phyloP scores from a whole-genome alignment of 2,888 invertebrate genomes.

The Tholera decimalis region DNA sequence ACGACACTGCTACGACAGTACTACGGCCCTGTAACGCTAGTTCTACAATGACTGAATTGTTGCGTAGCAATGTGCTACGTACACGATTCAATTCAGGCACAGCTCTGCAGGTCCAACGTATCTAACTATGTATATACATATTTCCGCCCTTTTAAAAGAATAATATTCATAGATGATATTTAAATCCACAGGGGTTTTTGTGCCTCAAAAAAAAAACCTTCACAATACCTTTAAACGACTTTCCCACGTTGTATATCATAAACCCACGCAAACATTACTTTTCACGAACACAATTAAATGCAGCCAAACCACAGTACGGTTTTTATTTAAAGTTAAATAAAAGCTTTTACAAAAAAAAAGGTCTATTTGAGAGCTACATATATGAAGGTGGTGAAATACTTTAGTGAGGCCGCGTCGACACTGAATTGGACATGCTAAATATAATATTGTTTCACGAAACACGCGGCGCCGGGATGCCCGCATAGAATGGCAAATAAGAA shows the following conservation, averaged over 20 bases:
- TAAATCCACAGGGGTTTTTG: too few relatives aligned
- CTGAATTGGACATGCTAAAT: conserved; percentile 53
- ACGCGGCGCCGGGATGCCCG: conserved; percentile 67
- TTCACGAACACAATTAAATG: conserved; percentile 40
- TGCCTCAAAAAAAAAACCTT: conserved; percentile 16
- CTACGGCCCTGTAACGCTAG: not conserved
- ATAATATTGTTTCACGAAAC: conserved; percentile 72
- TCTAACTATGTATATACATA: not conserved
- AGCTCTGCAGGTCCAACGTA: not conserved
- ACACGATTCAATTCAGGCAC: conserved; percentile 7
- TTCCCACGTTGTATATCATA: conserved; percentile 25
- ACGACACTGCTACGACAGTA: conserved; percentile 8
- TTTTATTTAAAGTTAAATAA: conserved; percentile 47
- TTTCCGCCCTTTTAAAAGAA: not conserved
- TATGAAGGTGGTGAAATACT: conserved; percentile 63
- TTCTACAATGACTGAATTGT: too few relatives aligned
- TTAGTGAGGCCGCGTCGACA: conserved; percentile 61
- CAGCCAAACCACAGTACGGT: conserved; percentile 30
- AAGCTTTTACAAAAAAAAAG: conserved; percentile 41
- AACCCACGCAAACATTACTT: conserved; percentile 38
- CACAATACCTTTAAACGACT: conserved; percentile 5
- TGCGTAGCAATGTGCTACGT: too few relatives aligned
- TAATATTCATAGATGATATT: not conserved
- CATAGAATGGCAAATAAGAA: conserved; percentile 74
- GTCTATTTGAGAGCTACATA: conserved; percentile 48